phyloP scores from a whole-genome alignment of 2,113 vertebrate genomes.

The Chaenocephalus aceratus region DNA sequence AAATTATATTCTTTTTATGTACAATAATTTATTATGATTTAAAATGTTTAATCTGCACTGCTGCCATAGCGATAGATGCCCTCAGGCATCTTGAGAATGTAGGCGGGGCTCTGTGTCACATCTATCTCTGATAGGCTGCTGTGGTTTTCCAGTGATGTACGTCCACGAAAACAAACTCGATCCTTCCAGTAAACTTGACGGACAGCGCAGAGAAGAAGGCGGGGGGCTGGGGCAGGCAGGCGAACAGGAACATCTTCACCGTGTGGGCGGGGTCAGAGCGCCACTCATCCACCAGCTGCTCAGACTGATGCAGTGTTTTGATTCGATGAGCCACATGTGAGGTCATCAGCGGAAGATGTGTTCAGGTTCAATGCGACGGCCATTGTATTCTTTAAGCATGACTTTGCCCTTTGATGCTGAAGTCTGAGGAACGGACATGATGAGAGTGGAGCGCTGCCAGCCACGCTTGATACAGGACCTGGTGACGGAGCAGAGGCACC shows the following conservation, averaged over 20 bases:
- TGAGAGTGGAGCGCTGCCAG: slow-evolving; percentile 95
- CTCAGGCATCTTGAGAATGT: slow-evolving; percentile 96
- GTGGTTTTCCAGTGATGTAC: slow-evolving; percentile 91
- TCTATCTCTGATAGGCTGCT: slow-evolving; percentile 91
- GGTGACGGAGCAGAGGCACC: slow-evolving; percentile 13
- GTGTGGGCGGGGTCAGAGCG: slow-evolving; percentile 87
- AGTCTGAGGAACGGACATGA: slow-evolving; percentile 98
- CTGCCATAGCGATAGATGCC: slow-evolving; percentile 96
- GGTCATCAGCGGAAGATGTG: slow-evolving; percentile 98
- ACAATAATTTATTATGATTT: neutral
- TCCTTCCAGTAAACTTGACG: slow-evolving; percentile 97
- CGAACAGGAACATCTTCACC: slow-evolving; percentile 96
- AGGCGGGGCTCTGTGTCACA: slow-evolving; percentile 89
- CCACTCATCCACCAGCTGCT: slow-evolving; percentile 93
- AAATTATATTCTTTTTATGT: neutral
- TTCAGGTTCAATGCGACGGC: slow-evolving; percentile 88
- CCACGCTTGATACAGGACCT: slow-evolving; percentile 95
- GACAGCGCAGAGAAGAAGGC: slow-evolving; percentile 97
- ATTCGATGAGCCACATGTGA: slow-evolving; percentile 93
- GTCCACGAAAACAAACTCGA: slow-evolving; percentile 98
- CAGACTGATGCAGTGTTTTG: slow-evolving; percentile 89
- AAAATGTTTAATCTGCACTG: slow-evolving; percentile 62
- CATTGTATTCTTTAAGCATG: slow-evolving; percentile 95
- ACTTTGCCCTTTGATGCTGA: slow-evolving; percentile 97
- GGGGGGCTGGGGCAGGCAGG: slow-evolving; percentile 91